phyloP scores from a whole-genome alignment of 1,140 invertebrate genomes.

The Patella vulgata region DNA sequence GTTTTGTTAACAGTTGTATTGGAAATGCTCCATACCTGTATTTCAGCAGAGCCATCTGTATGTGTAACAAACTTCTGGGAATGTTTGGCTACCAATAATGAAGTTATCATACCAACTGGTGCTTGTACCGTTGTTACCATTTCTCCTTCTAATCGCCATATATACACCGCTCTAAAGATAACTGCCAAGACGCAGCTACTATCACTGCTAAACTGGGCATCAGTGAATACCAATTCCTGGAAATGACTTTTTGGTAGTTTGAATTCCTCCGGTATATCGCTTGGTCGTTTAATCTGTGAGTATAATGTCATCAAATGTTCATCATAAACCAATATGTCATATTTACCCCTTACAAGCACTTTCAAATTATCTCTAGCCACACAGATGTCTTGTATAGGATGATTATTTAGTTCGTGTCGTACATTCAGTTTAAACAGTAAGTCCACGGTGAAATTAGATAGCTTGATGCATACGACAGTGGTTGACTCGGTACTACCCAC shows the following conservation, averaged over 20 bases:
- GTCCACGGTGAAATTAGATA: conserved; percentile 49
- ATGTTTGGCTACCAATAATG: conserved; percentile 42
- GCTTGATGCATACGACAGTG: conserved; percentile 51
- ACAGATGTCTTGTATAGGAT: conserved; percentile 41
- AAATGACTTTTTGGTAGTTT: conserved; percentile 53
- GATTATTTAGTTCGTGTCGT: conserved; percentile 43
- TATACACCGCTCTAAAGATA: conserved; percentile 61
- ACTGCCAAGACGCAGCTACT: conserved; percentile 53
- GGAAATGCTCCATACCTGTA: conserved; percentile 61
- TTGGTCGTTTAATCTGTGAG: conserved; percentile 46
- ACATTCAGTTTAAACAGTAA: conserved; percentile 54
- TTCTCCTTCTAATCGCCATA: conserved; percentile 52
- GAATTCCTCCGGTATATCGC: conserved; percentile 57
- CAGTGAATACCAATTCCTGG: conserved; percentile 46
- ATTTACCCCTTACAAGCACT: conserved; percentile 46
- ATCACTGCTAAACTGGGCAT: conserved; percentile 56
- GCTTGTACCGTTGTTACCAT: conserved; percentile 53
- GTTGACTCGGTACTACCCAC: conserved; percentile 45
- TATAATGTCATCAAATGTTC: conserved; percentile 45
- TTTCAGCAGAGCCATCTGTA: conserved; percentile 31
- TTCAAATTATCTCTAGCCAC: conserved; percentile 45
- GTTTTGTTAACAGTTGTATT: conserved; percentile 47
- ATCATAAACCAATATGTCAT: conserved; percentile 54
- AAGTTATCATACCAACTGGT: conserved; percentile 57
- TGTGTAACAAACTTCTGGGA: conserved; percentile 53